Base-by-base conservation (phyloP, 2,113 vertebrate species). In the Ceyx margarethae region DNA sequence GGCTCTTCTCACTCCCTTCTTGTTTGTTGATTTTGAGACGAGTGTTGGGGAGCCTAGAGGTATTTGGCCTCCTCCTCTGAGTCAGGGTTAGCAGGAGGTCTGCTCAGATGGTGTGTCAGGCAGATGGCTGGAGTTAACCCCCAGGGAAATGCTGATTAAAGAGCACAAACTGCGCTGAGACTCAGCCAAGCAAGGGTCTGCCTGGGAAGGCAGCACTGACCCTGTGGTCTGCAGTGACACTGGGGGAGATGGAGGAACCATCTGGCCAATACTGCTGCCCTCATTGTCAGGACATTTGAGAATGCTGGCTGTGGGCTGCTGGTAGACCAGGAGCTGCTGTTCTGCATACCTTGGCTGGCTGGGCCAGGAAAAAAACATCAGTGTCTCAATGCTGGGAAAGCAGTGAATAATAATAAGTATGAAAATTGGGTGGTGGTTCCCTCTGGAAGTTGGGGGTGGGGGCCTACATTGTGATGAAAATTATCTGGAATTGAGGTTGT, bases 41-140 rank as follows among this genome's bases (percentile, higher is more conserved):
- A 58, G 46, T 6, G 18, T 64, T 2, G 1, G 48, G 69, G 29
- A 64, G 73, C 73, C 91, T 74, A 86, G 69, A n/a, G 0, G 57
- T 50, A 40, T 57, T 45, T 4, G 1, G 22, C 33, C 33, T 46
- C 73, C 79, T 94, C 76, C 81, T 78, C 13, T 73, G 84, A 89
- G 89, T 76, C 83, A 79, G 67, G 67, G 64, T 14, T 62, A 86
- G 90, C 96, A 96, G 96, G 95, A 94, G 95, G 89, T 65, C n/a
- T 69, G 94, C 86, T 96, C 95, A 92, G 91, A 94, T 94, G 82
- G 69, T 58, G 76, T 5, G 3, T 65, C 8, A 18, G 94, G 88
- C 95, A 96, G 96, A 96, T 91, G 95, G 95, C 87, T 94, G 25
- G 64, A 80, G 85, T 82, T 92, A 95, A 91, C 64, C 93, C 83